Evolutionary conservation across 2,113 vertebrate genomes (phyloP).

Genomic region (Callaeas wilsoni): DNA sequence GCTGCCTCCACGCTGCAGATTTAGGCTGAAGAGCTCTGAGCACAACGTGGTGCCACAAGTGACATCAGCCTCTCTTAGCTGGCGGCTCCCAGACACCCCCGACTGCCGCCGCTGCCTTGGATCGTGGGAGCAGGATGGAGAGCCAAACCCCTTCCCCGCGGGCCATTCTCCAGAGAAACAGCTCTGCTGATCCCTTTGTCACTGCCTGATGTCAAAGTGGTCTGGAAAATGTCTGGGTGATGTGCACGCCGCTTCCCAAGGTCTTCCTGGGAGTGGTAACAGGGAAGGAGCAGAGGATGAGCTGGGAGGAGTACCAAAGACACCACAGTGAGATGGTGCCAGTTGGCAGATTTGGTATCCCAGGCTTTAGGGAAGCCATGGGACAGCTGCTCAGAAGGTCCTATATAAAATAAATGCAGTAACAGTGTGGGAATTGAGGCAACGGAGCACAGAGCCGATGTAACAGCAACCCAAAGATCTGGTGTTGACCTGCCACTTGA

Average conservation of each 20-base stretch:
- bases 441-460: neutral
- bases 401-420: neutral
- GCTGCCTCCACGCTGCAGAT: neutral
- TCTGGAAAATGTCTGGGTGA: neutral
- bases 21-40: neutral
- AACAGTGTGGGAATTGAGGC: neutral
- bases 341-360: neutral
- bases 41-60: neutral
- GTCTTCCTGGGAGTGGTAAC: neutral
- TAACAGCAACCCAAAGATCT: neutral
- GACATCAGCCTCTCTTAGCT: neutral
- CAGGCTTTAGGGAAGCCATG: neutral
- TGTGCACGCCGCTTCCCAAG: neutral
- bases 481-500: neutral
- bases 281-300: neutral
- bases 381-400: neutral
- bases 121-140: neutral
- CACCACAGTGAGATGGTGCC: neutral
- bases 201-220: neutral
- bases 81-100: neutral
- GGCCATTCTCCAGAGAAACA: neutral
- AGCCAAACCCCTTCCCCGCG: neutral
- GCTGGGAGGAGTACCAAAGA: neutral
- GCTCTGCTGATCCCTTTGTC: neutral
- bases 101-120: neutral